Conservation (phyloP, 2,113 vertebrate genomes). For the Chaetodon trifascialis region DNA sequence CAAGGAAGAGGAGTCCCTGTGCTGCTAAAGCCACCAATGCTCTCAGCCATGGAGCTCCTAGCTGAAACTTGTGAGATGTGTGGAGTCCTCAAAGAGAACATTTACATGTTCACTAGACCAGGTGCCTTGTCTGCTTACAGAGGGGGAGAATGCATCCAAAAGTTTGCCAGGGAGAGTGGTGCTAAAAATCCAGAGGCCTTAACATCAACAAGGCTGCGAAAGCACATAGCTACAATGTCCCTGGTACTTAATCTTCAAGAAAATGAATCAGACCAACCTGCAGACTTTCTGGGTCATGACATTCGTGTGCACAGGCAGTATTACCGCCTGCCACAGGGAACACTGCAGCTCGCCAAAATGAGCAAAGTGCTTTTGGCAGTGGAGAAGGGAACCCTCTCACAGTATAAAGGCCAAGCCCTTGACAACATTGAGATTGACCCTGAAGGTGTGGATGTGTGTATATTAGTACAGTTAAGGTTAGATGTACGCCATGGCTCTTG, state of each 20-base stretch:
- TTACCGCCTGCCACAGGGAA: background rate
- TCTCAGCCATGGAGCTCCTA: slow-evolving; percentile 46
- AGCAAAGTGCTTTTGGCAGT: no score
- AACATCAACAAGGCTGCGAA: background rate
- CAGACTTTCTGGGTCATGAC: slow-evolving; percentile 8
- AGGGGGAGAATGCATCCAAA: slow-evolving; percentile 39
- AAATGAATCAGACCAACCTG: slow-evolving; percentile 5
- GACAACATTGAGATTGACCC: no score
- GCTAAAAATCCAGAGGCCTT: background rate
- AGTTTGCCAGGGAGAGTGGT: slow-evolving; percentile 42
- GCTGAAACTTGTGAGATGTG: slow-evolving; percentile 25
- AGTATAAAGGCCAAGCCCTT: no score
- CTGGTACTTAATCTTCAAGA: background rate
- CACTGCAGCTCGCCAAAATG: no score
- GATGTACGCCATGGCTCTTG: no score
- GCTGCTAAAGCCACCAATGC: slow-evolving; percentile 36
- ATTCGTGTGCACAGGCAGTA: background rate
- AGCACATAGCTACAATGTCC: slow-evolving; percentile 1
- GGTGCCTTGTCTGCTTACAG: slow-evolving; percentile 38
- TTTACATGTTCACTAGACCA: slow-evolving; percentile 45
- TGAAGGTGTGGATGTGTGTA: no score
- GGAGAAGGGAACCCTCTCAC: no score
- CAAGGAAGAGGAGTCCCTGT: slow-evolving; percentile 48
- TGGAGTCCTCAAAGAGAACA: slow-evolving; percentile 34
- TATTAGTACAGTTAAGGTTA: no score